phyloP scores from a whole-genome alignment of 2,113 vertebrate species.

The Mugil cephalus region DNA sequence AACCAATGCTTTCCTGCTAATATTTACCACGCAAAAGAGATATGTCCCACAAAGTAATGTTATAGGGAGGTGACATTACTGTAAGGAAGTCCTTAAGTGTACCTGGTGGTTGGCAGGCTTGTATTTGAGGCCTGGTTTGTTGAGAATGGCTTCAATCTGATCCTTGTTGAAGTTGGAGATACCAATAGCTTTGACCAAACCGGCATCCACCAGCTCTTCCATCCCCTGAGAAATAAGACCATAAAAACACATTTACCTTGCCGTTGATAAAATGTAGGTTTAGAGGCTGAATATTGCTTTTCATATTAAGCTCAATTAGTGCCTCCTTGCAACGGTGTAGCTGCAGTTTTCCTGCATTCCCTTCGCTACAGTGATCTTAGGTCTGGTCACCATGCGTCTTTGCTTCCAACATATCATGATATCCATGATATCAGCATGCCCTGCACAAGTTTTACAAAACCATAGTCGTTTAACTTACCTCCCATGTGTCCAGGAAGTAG shows the following conservation, averaged over 20 bases:
- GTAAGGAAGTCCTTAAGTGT: background rate
- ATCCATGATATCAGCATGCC: too few relatives aligned
- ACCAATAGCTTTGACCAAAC: constrained; percentile 92
- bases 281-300: too few relatives aligned
- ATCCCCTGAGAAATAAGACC: constrained; percentile 84
- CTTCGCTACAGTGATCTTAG: too few relatives aligned
- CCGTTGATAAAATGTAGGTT: too few relatives aligned
- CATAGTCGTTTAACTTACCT: constrained; percentile 78
- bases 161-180: constrained; percentile 94
- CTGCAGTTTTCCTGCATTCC: too few relatives aligned
- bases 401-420: too few relatives aligned
- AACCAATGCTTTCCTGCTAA: rapidly evolving
- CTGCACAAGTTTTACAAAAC: too few relatives aligned
- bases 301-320: too few relatives aligned
- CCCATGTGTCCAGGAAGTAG: constrained; percentile 89
- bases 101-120: constrained; percentile 94
- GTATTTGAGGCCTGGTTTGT: constrained; percentile 92
- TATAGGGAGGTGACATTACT: background rate
- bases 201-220: constrained; percentile 92
- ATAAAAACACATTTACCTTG: background rate
- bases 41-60: too few relatives aligned
- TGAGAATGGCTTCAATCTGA: constrained; percentile 90
- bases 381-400: too few relatives aligned
- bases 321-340: too few relatives aligned
- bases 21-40: background rate